Base-by-base conservation (phyloP, 2,888 invertebrate species). In the Pycnomerus fuliginosus region DNA sequence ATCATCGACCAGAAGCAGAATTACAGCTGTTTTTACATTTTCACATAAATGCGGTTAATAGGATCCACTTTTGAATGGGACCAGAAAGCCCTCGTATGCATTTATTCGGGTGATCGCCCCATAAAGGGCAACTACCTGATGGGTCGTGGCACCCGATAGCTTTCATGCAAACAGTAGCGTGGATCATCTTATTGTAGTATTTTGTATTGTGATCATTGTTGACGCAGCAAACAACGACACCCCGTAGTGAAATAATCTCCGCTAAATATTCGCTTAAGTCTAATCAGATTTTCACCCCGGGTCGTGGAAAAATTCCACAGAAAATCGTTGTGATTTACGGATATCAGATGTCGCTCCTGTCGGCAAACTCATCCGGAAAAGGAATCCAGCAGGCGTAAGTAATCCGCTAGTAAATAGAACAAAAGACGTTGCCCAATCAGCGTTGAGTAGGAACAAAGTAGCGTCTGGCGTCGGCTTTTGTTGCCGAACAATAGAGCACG, bases 271-370 rank as follows among this genome's bases (percentile, higher is more conserved):
- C 53, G 52, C 53, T 51, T 52, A 50, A n/a, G n/a, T n/a, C n/a
- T 67, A 69, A 69, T 69, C 67, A 64, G 66, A 65, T 68, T 66
- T 67, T n/a, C n/a, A n/a, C n/a, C n/a, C n/a, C n/a, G n/a, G n/a
- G n/a, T n/a, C n/a, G n/a, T n/a, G n/a, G n/a, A n/a, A 22, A 34
- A 36, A 43, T 22, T 43, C 34, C 34, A 20, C 5, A 20, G 13
- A 12, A 32, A 17, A 32, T n/a, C n/a, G n/a, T 30, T 23, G 22
- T 20, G 30, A 30, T 38, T 38, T 29, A 10, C 17, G 27, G 34
- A 53, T 54, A 56, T 56, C 52, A 40, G 35, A 53, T 51, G 52
- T 53, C 54, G 44, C 46, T 48, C 43, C 49, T 56, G 56, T 59
- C 56, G 54, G 56, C 55, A 53, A 56, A 59, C 48, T 58, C 56